Base-by-base conservation (phyloP, 2,797 vertebrate species). In the Somateria mollissima region DNA sequence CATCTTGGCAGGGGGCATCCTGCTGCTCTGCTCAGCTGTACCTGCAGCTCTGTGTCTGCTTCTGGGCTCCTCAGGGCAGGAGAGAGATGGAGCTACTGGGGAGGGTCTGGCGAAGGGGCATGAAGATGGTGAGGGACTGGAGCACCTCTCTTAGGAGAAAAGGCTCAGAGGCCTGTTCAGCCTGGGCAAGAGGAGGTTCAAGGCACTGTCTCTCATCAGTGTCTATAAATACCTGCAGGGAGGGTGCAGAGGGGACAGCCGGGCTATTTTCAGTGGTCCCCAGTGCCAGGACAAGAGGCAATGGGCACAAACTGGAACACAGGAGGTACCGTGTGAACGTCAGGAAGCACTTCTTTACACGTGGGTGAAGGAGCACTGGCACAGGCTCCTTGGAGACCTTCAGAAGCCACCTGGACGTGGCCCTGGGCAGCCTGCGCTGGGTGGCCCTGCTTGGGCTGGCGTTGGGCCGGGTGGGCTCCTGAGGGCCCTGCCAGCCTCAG, bases 241-340 rank as follows among this genome's bases (percentile, higher is more conserved):
- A 72, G 3, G 20, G 2, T 82, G 1, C 41, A 7, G 57, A 69
- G 27, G 12, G n/a, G 24, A 14, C 32, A 56, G 15, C 3, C 10
- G 25, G 21, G 13, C 12, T 80, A 19, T 82, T 70, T n/a, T 7
- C 18, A 13, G 27, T 75, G 27, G 12, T 53, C 39, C 8, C 62
- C 5, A 53, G 30, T 12, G 7, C 16, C 13, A 6, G 43, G 30
- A 24, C n/a, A 19, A 14, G 47, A 84, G 49, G 47, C 47, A 41
- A 0, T 19, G 25, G 4, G 13, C 43, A 30, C 1, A 19, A 58
- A 56, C 17, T 54, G 30, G 39, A 66, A 34, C 21, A 20, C 0
- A 0, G 8, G 22, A 72, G 25, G 7, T 36, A 78, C 36, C 10
- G 11, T 83, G 30, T 60, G 13, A 81, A 8, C 10, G 8, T 36